These are phyloP conservation scores for Bedellia somnulentella DNA, from an alignment of 2,888 invertebrate genomes.

Conservation along the genomic window DNA sequence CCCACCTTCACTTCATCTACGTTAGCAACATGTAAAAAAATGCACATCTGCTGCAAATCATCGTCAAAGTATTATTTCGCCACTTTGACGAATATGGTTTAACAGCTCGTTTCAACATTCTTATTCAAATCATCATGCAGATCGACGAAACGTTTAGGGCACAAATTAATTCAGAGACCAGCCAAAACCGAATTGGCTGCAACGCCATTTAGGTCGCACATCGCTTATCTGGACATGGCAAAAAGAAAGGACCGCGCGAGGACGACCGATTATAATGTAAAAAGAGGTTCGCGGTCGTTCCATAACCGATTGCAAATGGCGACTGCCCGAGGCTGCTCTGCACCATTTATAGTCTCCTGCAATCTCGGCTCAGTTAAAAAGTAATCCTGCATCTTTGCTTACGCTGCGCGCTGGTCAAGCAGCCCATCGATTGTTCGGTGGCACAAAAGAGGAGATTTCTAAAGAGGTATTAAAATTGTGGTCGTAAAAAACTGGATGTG, in stretches of 20 bases:
- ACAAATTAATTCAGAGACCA: background rate
- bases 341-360: constrained; percentile 51
- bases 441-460: constrained; percentile 26
- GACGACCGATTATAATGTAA: constrained; percentile 55
- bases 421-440: constrained; percentile 29
- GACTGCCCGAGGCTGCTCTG: constrained; percentile 39
- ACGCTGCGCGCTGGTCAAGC: constrained; percentile 27
- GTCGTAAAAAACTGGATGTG: constrained; percentile 19
- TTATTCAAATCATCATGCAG: constrained; percentile 5
- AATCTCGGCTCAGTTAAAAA: constrained; percentile 52
- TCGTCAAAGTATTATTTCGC: no score
- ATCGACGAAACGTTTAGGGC: background rate
- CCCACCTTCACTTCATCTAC: no score
- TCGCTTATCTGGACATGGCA: constrained; percentile 25
- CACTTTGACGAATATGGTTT: no score
- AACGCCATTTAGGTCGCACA: constrained; percentile 22
- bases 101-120: background rate
- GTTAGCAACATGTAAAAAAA: no score
- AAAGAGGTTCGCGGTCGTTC: constrained; percentile 54
- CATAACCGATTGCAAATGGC: constrained; percentile 60
- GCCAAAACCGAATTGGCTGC: constrained; percentile 3
- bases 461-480: constrained; percentile 24
- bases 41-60: no score
- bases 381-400: constrained; percentile 40
- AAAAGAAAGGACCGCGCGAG: constrained; percentile 36